phyloP scores from a whole-genome alignment of 2,888 invertebrate species.

The Salticus scenicus region DNA sequence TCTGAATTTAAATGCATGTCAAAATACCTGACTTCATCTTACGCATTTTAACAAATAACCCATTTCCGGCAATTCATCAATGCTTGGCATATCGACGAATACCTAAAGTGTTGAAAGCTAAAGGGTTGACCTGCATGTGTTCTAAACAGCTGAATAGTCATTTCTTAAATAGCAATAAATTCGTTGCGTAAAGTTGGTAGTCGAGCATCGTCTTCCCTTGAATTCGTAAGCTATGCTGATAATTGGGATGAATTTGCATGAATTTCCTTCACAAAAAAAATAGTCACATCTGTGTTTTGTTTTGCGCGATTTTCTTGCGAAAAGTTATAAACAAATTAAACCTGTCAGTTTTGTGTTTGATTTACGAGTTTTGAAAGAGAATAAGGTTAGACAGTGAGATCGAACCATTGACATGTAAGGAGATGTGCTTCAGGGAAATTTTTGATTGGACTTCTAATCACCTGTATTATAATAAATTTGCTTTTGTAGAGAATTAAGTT shows the following conservation, averaged over 20 bases:
- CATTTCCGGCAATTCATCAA: conserved; percentile 6
- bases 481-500: too few species aligned
- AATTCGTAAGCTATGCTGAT: background rate
- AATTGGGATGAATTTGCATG: background rate
- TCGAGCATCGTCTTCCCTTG: background rate
- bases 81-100: background rate
- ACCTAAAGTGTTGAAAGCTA: conserved; percentile 3
- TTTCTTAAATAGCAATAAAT: background rate
- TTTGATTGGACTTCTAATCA: too few species aligned
- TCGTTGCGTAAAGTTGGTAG: background rate
- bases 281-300: background rate
- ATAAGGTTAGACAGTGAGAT: background rate
- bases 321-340: background rate
- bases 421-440: too few species aligned
- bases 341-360: background rate
- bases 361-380: background rate
- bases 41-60: conserved; percentile 4
- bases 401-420: too few species aligned
- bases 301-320: background rate
- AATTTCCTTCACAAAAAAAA: background rate
- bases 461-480: too few species aligned
- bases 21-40: background rate
- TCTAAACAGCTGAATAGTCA: background rate
- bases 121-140: background rate
- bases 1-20: background rate